Base-by-base conservation (phyloP, 1,140 invertebrate species). In the Drosophila pseudoananassae region DNA sequence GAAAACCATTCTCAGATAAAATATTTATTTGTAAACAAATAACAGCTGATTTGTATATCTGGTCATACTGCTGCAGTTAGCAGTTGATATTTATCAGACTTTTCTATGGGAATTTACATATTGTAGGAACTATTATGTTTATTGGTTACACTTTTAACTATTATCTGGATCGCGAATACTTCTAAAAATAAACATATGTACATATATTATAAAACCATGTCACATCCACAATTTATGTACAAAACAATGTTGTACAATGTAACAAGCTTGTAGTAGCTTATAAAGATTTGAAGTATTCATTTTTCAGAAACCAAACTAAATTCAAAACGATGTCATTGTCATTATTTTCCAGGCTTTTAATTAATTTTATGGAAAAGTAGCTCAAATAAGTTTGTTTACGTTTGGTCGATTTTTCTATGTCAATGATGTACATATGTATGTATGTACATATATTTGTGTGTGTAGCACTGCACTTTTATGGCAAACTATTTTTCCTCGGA, bases 331-430 rank as follows among this genome's bases (percentile, higher is more conserved):
- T 33, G 9, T 1, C 0, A 9, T 9, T n/a, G n/a, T 9, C 9
- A 33, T 33, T 20, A 20, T 20, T 20, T 20, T 2, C 31, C 8
- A 33, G 0, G 31, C 2, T 33, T 33, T 33, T 33, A 33, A 3
- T 36, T 3, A 36, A 3, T 36, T 36, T 12, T 4, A 36, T 4
- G 8, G 2, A 8, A n/a, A 33, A 9, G 1, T 9, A 36, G 8
- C 3, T 38, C 23, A 4, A 9, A 23, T 27, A 14, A 23, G 52
- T 46, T 56, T 56, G 54, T 56, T 56, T 47, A 49, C 38, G 25
- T 56, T 29, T 29, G 14, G 33, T 36, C 33, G 33, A 36, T 36
- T 36, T 49, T 29, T 56, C 10, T 9, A 27, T 7, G 33, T 9
- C 36, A 8, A 4, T 53, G 7, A 14, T 14, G 31, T 25, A 7